Base-by-base conservation (phyloP, 2,797 vertebrate species). In the Crypturellus tataupa region DNA sequence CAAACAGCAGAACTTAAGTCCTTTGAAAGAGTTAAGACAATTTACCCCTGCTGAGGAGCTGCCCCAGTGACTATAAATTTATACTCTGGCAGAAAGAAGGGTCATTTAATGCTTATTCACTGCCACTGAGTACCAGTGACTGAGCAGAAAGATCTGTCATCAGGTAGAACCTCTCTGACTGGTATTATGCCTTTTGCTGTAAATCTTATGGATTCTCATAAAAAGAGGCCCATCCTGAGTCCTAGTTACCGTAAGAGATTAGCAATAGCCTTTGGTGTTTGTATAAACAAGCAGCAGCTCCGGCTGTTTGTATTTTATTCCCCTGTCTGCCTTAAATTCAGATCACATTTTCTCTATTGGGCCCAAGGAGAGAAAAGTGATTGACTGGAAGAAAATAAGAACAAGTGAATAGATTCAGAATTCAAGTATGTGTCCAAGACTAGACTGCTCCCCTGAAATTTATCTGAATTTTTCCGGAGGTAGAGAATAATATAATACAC, bases 131-230 rank as follows among this genome's bases (percentile, higher is more conserved):
- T 84, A 95, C 72, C 90, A 93, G 83, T 89, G 59, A 18, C 58
- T 80, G 72, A 89, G 76, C 40, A 96, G 79, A 89, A 93, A 76
- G 55, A 85, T 80, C 81, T 96, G 84, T 96, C 93, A 80, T 80
- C 88, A 88, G 59, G 89, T 89, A 21, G 9, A 75, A 90, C 68
- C 59, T 64, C 67, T 93, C 83, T 87, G 78, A 80, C 80, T 77
- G n/a, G 18, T 31, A 8, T 1, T 64, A 77, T 39, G 95, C 89
- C 59, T 96, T 92, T 59, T 83, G 62, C 65, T 65, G 15, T 95
- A 95, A 95, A 90, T 95, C 37, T 90, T 47, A 75, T 0, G 5
- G 62, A 89, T 78, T 93, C 44, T 90, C 31, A 68, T 80, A 69
- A 95, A 92, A 92, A 72, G 33, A 58, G 62, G 17, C n/a, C 71